Conservation (phyloP, 2,888 invertebrate species). For the Nudaria mundana region DNA sequence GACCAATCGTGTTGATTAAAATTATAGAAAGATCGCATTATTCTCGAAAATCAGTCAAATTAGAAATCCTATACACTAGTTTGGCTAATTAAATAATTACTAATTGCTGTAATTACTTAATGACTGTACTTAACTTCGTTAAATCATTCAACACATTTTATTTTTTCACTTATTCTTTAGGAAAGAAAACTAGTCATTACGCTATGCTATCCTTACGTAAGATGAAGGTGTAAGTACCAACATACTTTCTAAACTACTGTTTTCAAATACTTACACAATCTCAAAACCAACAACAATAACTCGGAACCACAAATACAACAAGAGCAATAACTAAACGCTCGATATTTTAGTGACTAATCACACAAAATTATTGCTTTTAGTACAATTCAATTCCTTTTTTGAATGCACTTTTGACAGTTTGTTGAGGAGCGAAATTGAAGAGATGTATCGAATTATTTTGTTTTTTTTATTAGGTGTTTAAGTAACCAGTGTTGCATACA, state of each 20-base stretch:
- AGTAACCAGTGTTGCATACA: slow-evolving; percentile 47
- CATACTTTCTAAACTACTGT: slow-evolving; percentile 50
- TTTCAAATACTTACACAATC: slow-evolving; percentile 66
- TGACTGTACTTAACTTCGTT: no score
- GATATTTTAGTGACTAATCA: slow-evolving; percentile 55
- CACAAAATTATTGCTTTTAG: slow-evolving; percentile 68
- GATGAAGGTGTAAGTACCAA: no score
- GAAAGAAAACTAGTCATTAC: slow-evolving; percentile 37
- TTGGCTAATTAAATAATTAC: no score
- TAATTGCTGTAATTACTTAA: no score
- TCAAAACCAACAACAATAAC: slow-evolving; percentile 47
- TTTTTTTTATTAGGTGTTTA: slow-evolving; percentile 29
- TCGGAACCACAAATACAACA: slow-evolving; percentile 58
- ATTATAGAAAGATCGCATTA: no score
- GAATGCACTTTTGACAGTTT: slow-evolving; percentile 49
- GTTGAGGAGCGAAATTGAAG: slow-evolving; percentile 55
- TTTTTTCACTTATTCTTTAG: slow-evolving; percentile 3
- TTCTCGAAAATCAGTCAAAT: no score
- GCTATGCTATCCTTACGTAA: slow-evolving; percentile 66
- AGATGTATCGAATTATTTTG: slow-evolving; percentile 31
- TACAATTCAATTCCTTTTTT: slow-evolving; percentile 54
- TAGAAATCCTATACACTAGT: no score
- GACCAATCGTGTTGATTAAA: no score
- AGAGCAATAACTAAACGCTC: slow-evolving; percentile 25
- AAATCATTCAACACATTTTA: no score